Evolutionary conservation across 2,888 invertebrate species (phyloP).

Genomic region (Nebria salina): DNA sequence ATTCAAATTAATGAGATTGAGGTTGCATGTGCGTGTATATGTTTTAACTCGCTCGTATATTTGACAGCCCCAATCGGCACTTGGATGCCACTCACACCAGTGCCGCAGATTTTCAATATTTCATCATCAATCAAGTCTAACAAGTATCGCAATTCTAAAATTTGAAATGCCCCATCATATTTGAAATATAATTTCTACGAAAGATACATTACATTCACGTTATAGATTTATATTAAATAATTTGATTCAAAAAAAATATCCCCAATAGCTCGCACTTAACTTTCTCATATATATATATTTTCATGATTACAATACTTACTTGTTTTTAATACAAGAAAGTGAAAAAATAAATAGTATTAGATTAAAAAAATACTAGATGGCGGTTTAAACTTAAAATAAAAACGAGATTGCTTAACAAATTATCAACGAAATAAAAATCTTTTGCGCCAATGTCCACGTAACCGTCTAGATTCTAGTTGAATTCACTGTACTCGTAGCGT

Average conservation of each 20-base stretch:
- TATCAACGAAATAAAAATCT: background rate
- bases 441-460: background rate
- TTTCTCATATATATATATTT: too few species aligned
- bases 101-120: background rate
- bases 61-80: background rate
- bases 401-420: background rate
- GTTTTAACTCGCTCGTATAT: constrained; percentile 5
- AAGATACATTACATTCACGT: background rate
- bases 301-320: too few species aligned
- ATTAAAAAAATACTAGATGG: too few species aligned
- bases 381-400: too few species aligned
- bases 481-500: background rate
- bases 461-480: background rate
- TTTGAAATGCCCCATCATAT: background rate
- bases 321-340: too few species aligned
- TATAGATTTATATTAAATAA: background rate
- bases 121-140: background rate
- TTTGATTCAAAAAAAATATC: too few species aligned
- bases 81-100: background rate
- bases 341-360: too few species aligned
- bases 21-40: constrained; percentile 48
- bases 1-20: constrained; percentile 57
- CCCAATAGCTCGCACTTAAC: too few species aligned
- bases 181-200: background rate
- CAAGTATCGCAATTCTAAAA: background rate